Conservation (phyloP, 2,113 vertebrate genomes). For the Silurus meridionalis region DNA sequence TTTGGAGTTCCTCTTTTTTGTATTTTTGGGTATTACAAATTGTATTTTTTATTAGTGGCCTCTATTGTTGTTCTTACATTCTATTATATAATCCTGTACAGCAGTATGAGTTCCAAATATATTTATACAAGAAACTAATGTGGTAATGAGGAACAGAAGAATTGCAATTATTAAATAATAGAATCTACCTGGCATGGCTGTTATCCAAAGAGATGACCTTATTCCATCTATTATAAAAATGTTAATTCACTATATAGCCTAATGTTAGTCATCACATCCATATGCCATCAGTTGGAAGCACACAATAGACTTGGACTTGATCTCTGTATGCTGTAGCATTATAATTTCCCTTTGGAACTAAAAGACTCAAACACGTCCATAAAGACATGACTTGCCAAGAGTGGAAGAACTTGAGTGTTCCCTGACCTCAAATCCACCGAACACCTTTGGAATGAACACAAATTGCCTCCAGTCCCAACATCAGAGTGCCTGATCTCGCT, state of each 20-base stretch:
- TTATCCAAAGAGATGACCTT: neutral
- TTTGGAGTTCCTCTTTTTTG: neutral
- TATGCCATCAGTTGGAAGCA: neutral
- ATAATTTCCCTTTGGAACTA: neutral
- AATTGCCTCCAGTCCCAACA: neutral
- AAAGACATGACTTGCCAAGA: neutral
- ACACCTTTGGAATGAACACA: neutral
- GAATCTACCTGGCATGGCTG: neutral
- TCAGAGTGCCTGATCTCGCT: neutral
- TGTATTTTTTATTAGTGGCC: neutral
- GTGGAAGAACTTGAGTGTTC: neutral
- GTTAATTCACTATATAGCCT: neutral
- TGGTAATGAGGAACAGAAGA: neutral
- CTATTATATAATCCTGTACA: neutral
- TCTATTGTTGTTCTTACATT: neutral
- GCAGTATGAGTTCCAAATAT: neutral
- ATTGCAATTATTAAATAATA: neutral
- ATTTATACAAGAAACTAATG: neutral
- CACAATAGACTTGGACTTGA: neutral
- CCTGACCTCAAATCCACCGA: neutral
- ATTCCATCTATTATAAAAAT: neutral
- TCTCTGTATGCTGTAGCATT: neutral
- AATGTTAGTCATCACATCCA: neutral
- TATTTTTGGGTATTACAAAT: neutral
- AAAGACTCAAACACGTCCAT: neutral